These are phyloP conservation scores for Eupelmus urozonus DNA, from an alignment of 2,888 invertebrate species.

Conservation along the genomic window DNA sequence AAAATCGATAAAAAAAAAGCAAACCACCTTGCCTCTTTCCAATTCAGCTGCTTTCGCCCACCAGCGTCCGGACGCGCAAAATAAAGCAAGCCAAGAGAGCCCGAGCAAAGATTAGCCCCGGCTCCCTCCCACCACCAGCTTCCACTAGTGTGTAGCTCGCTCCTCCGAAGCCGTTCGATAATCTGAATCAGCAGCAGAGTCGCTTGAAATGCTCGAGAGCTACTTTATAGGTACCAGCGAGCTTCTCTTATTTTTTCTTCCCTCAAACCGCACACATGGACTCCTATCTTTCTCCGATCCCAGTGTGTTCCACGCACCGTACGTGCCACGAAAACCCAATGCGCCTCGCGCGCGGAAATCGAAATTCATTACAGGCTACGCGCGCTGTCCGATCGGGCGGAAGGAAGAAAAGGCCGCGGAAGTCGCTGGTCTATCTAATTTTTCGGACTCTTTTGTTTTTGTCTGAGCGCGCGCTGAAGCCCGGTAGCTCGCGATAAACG, in stretches of 20 bases:
- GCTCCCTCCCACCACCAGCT: neutral
- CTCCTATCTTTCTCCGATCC: too few relatives aligned
- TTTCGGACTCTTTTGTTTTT: slow-evolving; percentile 42
- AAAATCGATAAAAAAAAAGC: slow-evolving; percentile 25
- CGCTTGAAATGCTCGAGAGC: slow-evolving; percentile 56
- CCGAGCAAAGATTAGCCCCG: slow-evolving; percentile 32
- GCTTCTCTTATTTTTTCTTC: slow-evolving; percentile 48
- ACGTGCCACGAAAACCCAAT: slow-evolving; percentile 55
- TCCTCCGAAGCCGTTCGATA: slow-evolving; percentile 48
- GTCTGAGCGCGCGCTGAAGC: slow-evolving; percentile 36
- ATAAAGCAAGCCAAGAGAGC: slow-evolving; percentile 9
- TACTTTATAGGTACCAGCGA: slow-evolving; percentile 37
- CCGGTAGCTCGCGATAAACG: slow-evolving; percentile 55
- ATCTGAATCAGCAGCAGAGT: slow-evolving; percentile 53
- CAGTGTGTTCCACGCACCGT: slow-evolving; percentile 51
- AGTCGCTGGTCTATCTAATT: slow-evolving; percentile 44
- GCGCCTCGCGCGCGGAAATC: slow-evolving; percentile 52
- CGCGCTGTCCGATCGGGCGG: slow-evolving; percentile 50
- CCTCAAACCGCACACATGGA: neutral
- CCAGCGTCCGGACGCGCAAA: neutral
- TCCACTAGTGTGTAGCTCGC: slow-evolving; percentile 3
- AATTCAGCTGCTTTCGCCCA: slow-evolving; percentile 8
- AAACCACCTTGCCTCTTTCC: slow-evolving; percentile 25
- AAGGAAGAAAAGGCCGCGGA: slow-evolving; percentile 48
- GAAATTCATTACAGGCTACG: slow-evolving; percentile 60